Evolutionary conservation across 2,888 invertebrate genomes (phyloP).

Genomic region (Onthophagus sagittarius): DNA sequence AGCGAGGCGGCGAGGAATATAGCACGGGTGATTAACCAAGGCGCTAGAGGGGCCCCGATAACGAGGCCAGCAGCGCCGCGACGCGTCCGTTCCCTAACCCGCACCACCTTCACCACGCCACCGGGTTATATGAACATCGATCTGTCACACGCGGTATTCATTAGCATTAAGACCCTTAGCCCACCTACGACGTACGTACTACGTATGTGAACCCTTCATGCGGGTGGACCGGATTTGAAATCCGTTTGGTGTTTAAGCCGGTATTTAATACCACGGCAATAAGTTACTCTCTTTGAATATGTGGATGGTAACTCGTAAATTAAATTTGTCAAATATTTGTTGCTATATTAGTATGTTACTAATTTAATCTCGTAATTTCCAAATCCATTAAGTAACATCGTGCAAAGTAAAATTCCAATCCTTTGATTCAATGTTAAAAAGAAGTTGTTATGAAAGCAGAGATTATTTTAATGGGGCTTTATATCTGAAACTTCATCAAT

Average conservation of each 20-base stretch:
- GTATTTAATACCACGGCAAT: not conserved
- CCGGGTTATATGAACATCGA: constrained; percentile 36
- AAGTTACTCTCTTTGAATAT: not conserved
- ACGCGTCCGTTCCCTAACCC: constrained; percentile 23
- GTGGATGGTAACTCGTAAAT: not conserved
- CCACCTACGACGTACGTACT: not conserved
- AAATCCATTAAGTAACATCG: no score
- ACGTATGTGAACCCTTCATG: constrained; percentile 1
- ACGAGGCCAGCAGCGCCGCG: constrained; percentile 35
- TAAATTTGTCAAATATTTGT: no score
- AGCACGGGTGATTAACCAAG: constrained; percentile 37
- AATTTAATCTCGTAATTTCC: no score
- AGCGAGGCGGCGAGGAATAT: constrained; percentile 27
- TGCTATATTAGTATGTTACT: no score
- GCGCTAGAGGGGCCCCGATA: constrained; percentile 39
- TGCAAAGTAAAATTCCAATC: no score
- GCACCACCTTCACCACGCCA: constrained; percentile 29
- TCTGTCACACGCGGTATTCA: constrained; percentile 36
- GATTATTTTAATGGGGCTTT: no score
- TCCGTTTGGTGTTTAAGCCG: not conserved
- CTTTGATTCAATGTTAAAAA: no score
- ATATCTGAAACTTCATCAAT: no score
- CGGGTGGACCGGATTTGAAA: not conserved
- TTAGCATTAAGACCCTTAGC: constrained; percentile 23
- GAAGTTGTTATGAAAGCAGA: no score